phyloP scores from a whole-genome alignment of 64 coral and sea anemone genomes.

The Montipora capricornis region DNA sequence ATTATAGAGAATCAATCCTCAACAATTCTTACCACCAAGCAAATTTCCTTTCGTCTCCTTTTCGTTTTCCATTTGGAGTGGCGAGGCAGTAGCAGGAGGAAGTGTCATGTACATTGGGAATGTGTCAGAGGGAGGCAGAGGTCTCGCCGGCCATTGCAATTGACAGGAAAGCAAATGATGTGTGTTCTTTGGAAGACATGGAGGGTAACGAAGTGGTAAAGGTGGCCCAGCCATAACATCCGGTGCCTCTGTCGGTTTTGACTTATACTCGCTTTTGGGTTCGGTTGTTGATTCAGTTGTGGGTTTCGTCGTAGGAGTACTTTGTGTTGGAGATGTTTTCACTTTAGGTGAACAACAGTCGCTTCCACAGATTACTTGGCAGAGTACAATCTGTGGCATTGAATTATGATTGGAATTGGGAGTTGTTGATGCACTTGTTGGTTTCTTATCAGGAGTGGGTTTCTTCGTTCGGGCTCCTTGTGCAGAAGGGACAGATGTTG shows the following conservation, averaged over 20 bases:
- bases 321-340: not conserved
- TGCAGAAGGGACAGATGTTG: not conserved
- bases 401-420: not conserved
- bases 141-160: not conserved
- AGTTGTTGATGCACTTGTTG: not conserved
- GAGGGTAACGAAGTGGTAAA: not conserved
- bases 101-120: slow-evolving; percentile 14
- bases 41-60: not conserved
- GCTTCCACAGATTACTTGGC: slow-evolving; percentile 33
- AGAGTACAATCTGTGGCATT: not conserved
- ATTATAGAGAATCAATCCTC: no score
- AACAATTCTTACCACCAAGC: not conserved
- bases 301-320: not conserved
- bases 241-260: not conserved
- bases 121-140: not conserved
- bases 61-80: not conserved
- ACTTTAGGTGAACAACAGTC: not conserved
- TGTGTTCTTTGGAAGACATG: not conserved
- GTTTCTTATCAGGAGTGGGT: not conserved
- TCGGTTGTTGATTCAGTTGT: not conserved
- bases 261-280: not conserved
- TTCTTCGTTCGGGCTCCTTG: not conserved
- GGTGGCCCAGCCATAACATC: not conserved
- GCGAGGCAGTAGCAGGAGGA: slow-evolving; percentile 9
- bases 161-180: not conserved